Evolutionary conservation across 1,140 invertebrate genomes (phyloP), one percentile per base, ranked within the genome.

Genomic region (Pseudomyrmex sp.): DNA sequence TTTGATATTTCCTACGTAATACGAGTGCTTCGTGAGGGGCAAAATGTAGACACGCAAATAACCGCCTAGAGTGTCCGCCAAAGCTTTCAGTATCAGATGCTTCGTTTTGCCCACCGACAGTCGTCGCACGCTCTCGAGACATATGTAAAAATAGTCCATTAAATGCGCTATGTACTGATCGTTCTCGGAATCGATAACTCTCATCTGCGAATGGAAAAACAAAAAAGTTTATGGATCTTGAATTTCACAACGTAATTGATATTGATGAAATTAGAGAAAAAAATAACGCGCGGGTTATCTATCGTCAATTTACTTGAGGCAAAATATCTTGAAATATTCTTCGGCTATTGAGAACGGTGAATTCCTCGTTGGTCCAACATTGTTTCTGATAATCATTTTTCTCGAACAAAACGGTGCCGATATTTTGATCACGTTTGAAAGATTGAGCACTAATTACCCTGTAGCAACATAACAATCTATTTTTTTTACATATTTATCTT

Each of bases 1-100:
- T 62, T 95, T 93, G 20, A 96, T 93, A 76, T 95, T 95, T 0
- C 96, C 96, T 12, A 95, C 95, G 74, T 96, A 96, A 90, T 95
- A 96, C 4, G 95, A 95, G 83, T 95, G 95, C 85, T 94, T 94
- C 2, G 95, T 95, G 2, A 95, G 89, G 3, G 96, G 96, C 35
- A 96, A 86, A 46, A 96, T 91, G 85, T 95, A 94, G 82, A 93
- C 93, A 69, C 94, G 93, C 70, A 96, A 88, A 90, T 96, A 95
- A 56, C 95, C 95, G 79, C 93, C 95, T 72, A 95, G 90, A 8
- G 92, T 92, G 82, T 96, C 96, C 2, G 94, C 94, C 10, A 96
- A 84, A 23, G 95, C 95, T 89, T 95, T 92, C 88, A 95, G 89
- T 82, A 96, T 92, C 48, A 96, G 91, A 61, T 91, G 89, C 68